Evolutionary conservation across 2,888 invertebrate genomes (phyloP).

Genomic region (Urechis unicinctus): DNA sequence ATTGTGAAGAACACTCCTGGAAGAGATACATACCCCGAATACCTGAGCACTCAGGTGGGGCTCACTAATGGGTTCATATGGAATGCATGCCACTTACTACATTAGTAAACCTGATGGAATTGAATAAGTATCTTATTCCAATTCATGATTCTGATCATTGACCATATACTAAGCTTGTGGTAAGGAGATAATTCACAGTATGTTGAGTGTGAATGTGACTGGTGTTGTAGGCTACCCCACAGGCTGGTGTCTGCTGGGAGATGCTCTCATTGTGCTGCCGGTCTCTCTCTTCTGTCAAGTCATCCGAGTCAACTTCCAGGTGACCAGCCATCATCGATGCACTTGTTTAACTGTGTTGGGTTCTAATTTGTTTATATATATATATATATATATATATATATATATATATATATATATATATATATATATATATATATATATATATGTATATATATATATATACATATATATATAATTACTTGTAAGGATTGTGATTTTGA

Average conservation of each 20-base stretch:
- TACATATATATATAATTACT: not conserved
- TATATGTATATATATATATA: too few species aligned
- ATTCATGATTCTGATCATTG: too few species aligned
- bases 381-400: too few species aligned
- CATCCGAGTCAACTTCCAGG: constrained; percentile 57
- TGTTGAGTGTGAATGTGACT: constrained; percentile 1
- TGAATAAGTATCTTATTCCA: too few species aligned
- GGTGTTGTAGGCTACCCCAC: constrained; percentile 56
- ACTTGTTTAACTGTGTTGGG: too few species aligned
- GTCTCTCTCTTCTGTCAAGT: constrained; percentile 65
- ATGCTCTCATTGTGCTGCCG: constrained; percentile 65
- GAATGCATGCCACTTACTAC: too few species aligned
- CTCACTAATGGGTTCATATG: not conserved
- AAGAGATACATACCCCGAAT: constrained; percentile 66
- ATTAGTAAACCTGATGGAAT: too few species aligned
- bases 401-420: too few species aligned
- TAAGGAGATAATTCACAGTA: not conserved
- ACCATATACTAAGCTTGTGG: too few species aligned
- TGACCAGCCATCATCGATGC: constrained; percentile 10
- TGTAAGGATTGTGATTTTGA: constrained; percentile 1
- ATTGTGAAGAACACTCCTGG: constrained; percentile 56
- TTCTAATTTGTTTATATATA: too few species aligned
- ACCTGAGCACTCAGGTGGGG: not conserved
- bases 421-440: too few species aligned
- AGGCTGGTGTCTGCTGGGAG: constrained; percentile 68